Evolutionary conservation across 1,140 invertebrate species (phyloP).

Genomic region (Riptortus pedestris): DNA sequence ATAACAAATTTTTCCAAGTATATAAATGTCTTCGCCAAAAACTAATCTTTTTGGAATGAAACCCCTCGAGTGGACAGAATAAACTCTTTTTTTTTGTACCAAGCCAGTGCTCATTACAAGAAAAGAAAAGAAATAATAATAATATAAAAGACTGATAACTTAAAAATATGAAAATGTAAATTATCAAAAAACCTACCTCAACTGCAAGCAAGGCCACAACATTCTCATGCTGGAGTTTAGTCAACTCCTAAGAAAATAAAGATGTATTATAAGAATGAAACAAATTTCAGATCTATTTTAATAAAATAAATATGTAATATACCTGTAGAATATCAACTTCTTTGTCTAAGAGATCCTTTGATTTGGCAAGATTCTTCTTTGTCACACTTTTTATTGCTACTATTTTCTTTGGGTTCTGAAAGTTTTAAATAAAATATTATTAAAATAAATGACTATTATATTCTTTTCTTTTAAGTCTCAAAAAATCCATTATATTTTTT

Average conservation of each 20-base stretch:
- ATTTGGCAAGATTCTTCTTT: slow-evolving; percentile 94
- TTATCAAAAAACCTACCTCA: slow-evolving; percentile 48
- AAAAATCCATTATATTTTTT: too few species aligned
- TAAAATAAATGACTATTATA: not conserved
- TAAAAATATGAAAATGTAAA: too few species aligned
- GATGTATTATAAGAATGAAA: not conserved
- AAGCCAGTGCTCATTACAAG: too few species aligned
- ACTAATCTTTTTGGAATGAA: too few species aligned
- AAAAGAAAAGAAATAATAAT: too few species aligned
- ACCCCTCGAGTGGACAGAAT: too few species aligned
- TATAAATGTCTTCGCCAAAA: too few species aligned
- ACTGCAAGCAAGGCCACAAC: slow-evolving; percentile 94
- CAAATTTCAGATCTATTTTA: not conserved
- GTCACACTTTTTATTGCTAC: slow-evolving; percentile 97
- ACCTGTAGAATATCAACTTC: slow-evolving; percentile 98
- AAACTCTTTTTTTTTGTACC: too few species aligned
- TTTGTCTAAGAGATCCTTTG: slow-evolving; percentile 90
- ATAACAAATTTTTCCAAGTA: too few species aligned
- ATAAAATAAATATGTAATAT: too few species aligned
- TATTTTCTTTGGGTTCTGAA: slow-evolving; percentile 70
- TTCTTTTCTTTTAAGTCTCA: too few species aligned
- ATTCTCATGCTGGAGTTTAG: slow-evolving; percentile 94
- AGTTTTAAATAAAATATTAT: slow-evolving; percentile 32
- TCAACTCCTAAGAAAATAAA: slow-evolving; percentile 64
- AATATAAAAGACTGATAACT: too few species aligned